These are phyloP conservation scores for Anolis sagrei DNA, from an alignment of 2,113 vertebrate genomes.

Conservation along the genomic window DNA sequence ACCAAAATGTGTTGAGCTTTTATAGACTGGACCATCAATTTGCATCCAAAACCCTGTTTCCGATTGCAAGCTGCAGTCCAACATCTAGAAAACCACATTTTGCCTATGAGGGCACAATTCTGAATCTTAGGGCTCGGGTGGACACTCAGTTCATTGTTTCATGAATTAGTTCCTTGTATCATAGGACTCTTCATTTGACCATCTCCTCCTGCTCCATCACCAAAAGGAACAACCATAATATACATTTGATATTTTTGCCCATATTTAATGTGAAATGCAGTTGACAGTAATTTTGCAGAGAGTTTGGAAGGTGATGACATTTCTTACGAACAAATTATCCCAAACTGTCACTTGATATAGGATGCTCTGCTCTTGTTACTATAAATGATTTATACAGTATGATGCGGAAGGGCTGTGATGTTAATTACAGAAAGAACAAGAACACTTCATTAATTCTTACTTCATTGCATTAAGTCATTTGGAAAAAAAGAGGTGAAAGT, in stretches of 20 bases:
- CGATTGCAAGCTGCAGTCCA: no score
- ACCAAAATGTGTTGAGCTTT: no score
- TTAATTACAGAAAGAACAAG: conserved; percentile 53
- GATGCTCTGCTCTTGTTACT: conserved; percentile 46
- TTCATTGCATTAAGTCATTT: conserved; percentile 56
- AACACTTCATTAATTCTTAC: conserved; percentile 50
- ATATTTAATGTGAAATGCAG: conserved; percentile 3
- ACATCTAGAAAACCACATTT: no score
- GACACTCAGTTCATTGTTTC: no score
- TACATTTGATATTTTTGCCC: background rate
- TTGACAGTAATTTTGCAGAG: conserved; percentile 1
- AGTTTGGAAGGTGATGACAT: background rate
- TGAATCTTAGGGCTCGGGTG: no score
- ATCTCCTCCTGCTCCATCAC: no score
- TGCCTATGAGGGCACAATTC: no score
- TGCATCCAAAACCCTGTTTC: no score
- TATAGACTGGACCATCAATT: no score
- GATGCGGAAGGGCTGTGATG: conserved; percentile 44
- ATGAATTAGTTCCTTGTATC: no score
- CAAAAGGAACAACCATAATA: background rate
- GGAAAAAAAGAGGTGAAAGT: conserved; percentile 38
- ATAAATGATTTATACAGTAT: conserved; percentile 51
- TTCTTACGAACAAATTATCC: conserved; percentile 3
- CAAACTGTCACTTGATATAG: conserved; percentile 38
- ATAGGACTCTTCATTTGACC: no score